A percentile compares a stretch with the other conserved stretches of the same genome.
phyloP scores from a whole-genome alignment of 2,888 invertebrate species.

The Dusona sp. region DNA sequence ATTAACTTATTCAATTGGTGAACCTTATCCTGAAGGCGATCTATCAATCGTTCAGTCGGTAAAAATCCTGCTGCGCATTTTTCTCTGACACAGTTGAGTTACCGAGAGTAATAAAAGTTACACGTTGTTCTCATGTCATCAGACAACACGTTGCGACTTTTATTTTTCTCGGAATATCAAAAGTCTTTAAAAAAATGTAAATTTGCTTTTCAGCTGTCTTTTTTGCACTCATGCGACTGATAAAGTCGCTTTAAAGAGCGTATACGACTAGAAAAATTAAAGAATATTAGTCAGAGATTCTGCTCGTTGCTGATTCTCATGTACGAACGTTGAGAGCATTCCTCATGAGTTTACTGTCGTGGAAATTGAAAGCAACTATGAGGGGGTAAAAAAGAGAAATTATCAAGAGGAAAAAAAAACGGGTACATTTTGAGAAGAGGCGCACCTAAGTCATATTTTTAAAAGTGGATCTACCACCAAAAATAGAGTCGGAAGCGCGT shows the following conservation, averaged over 20 bases:
- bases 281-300: neutral
- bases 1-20: neutral
- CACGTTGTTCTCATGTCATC: no score
- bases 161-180: no score
- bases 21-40: neutral
- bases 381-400: neutral
- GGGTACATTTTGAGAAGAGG: neutral
- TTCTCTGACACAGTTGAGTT: no score
- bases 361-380: neutral
- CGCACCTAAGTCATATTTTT: slow-evolving; percentile 57
- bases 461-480: slow-evolving; percentile 65
- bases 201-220: no score
- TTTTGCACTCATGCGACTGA: no score
- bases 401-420: neutral
- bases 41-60: no score
- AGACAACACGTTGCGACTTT: no score
- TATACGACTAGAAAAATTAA: neutral
- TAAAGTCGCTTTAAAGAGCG: no score
- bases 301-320: neutral
- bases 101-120: no score
- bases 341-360: neutral
- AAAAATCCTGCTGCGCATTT: no score
- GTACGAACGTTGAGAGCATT: neutral
- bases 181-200: no score
- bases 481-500: slow-evolving; percentile 64